These are phyloP conservation scores for Dendroctonus ponderosae DNA, from an alignment of 1,140 invertebrate genomes.

Conservation along the genomic window DNA sequence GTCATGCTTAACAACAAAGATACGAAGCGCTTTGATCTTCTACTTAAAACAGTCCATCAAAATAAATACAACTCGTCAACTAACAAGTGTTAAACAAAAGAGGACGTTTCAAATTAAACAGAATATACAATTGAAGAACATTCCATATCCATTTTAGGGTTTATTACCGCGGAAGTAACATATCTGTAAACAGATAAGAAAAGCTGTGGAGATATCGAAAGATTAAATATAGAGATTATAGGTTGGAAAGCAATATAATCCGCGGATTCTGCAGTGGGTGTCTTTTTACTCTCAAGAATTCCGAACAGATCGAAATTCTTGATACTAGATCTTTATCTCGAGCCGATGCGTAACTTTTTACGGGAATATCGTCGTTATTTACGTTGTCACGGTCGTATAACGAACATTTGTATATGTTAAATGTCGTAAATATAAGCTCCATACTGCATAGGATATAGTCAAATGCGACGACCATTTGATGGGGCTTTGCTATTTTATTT, in stretches of 20 bases:
- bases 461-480: constrained; percentile 1
- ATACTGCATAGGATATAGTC: neutral
- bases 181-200: constrained; percentile 4
- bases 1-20: too few relatives aligned
- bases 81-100: too few relatives aligned
- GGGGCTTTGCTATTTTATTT: neutral
- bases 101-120: too few relatives aligned
- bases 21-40: too few relatives aligned
- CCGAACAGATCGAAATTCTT: constrained; percentile 8
- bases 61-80: too few relatives aligned
- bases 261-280: constrained; percentile 15
- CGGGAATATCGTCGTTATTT: constrained; percentile 13
- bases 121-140: too few relatives aligned
- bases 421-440: constrained; percentile 10
- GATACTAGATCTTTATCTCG: constrained; percentile 13
- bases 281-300: constrained; percentile 14
- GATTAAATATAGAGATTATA: constrained; percentile 15
- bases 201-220: neutral
- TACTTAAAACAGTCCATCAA: too few relatives aligned
- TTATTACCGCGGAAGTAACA: constrained; percentile 8
- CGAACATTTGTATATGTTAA: constrained; percentile 15
- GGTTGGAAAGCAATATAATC: constrained; percentile 11
- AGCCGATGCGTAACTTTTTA: constrained; percentile 13
- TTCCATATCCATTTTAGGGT: neutral
- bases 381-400: constrained; percentile 14